phyloP scores from a whole-genome alignment of 2,888 invertebrate genomes.

The Zygaena filipendulae region DNA sequence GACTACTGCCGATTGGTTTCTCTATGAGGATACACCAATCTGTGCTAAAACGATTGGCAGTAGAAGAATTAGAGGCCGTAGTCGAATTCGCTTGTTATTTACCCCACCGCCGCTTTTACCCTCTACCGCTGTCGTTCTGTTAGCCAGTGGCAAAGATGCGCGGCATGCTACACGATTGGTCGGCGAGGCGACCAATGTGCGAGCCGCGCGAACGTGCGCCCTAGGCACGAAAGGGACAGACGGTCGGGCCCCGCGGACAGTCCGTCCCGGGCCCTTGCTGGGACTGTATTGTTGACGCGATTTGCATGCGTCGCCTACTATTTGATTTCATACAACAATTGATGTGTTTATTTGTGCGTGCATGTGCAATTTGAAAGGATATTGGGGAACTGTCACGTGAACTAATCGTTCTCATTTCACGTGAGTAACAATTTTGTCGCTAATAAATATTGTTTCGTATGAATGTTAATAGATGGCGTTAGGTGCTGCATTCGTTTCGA shows the following conservation, averaged over 20 bases:
- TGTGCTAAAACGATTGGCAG: slow-evolving; percentile 37
- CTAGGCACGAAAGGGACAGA: slow-evolving; percentile 50
- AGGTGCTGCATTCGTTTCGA: slow-evolving; percentile 25
- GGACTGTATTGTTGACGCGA: slow-evolving; percentile 35
- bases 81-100: slow-evolving; percentile 41
- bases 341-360: slow-evolving; percentile 34
- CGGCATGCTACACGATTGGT: slow-evolving; percentile 35
- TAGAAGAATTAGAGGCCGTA: slow-evolving; percentile 29
- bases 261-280: slow-evolving; percentile 54
- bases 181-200: slow-evolving; percentile 36
- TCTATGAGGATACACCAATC: slow-evolving; percentile 30
- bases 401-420: slow-evolving; percentile 30
- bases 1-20: slow-evolving; percentile 39
- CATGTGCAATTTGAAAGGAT: slow-evolving; percentile 29
- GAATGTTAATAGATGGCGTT: slow-evolving; percentile 51
- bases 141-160: slow-evolving; percentile 36
- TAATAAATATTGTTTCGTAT: slow-evolving; percentile 26
- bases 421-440: slow-evolving; percentile 37
- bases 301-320: slow-evolving; percentile 29
- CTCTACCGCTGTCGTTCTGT: too few relatives aligned
- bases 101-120: slow-evolving; percentile 52
- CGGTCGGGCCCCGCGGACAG: slow-evolving; percentile 31
- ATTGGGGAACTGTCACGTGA: slow-evolving; percentile 26
- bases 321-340: slow-evolving; percentile 34
- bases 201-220: slow-evolving; percentile 30